Evolutionary conservation across 2,113 vertebrate genomes (phyloP).

Genomic region (Triplophysa rosa): DNA sequence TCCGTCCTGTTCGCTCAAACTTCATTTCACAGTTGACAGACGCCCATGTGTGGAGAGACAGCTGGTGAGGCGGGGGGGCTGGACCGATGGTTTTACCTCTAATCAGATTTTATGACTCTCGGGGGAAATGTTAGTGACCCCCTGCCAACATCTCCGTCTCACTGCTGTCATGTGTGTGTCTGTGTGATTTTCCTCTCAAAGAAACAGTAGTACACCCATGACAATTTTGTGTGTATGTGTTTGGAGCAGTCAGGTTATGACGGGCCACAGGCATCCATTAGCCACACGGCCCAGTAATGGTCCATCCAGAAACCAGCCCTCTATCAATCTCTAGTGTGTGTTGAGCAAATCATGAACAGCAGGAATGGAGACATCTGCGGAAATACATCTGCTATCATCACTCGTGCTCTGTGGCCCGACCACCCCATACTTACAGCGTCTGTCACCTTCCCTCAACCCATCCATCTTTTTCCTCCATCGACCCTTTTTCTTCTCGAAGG

Average conservation of each 20-base stretch:
- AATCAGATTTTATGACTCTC: constrained; percentile 75
- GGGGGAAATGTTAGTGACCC: constrained; percentile 57
- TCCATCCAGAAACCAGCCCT: constrained; percentile 63
- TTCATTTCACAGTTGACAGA: constrained; percentile 77
- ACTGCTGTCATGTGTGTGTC: constrained; percentile 22
- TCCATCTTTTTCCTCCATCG: constrained; percentile 61
- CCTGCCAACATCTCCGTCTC: constrained; percentile 61
- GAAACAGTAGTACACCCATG: neutral
- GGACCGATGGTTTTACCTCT: constrained; percentile 74
- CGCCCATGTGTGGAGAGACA: constrained; percentile 59
- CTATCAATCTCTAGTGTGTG: constrained; percentile 58
- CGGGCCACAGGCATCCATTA: constrained; percentile 61
- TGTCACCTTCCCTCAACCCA: constrained; percentile 63
- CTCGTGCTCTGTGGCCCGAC: constrained; percentile 56
- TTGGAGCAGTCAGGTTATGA: constrained; percentile 45
- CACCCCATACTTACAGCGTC: constrained; percentile 62
- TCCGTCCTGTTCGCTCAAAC: constrained; percentile 55
- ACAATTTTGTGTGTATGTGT: constrained; percentile 8
- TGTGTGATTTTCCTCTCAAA: neutral
- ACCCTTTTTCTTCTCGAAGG: constrained; percentile 25
- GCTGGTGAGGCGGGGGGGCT: constrained; percentile 41
- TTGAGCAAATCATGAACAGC: constrained; percentile 51
- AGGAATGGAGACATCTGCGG: constrained; percentile 66
- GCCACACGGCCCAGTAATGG: constrained; percentile 58
- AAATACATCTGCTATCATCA: constrained; percentile 70